A percentile compares a stretch with the other conserved stretches of the same genome.
Evolutionary conservation across 2,113 vertebrate genomes (phyloP).

Genomic region (Pleuronectes platessa): DNA sequence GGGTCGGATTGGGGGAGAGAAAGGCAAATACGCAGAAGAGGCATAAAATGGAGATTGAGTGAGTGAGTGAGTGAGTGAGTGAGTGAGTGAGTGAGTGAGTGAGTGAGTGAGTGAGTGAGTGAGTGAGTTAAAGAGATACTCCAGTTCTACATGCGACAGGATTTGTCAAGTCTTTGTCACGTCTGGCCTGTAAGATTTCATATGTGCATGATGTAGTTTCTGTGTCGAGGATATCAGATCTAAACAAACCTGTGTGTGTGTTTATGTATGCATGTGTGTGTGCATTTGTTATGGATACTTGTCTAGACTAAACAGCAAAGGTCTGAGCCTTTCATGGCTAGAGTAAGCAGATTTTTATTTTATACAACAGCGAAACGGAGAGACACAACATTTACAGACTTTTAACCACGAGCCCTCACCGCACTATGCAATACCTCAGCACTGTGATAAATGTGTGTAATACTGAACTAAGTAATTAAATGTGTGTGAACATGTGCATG

Average conservation of each 20-base stretch:
- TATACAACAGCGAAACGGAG: slow-evolving; percentile 43
- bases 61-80: background rate
- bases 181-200: slow-evolving; percentile 12
- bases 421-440: slow-evolving; percentile 20
- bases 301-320: slow-evolving; percentile 78
- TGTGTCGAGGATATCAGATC: background rate
- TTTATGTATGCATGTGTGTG: background rate
- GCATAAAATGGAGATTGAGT: background rate
- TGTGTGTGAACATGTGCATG: slow-evolving; percentile 7
- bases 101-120: background rate
- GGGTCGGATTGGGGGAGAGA: background rate
- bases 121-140: slow-evolving; percentile 27
- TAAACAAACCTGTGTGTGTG: slow-evolving; percentile 17
- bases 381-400: slow-evolving; percentile 55
- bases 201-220: slow-evolving; percentile 11
- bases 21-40: slow-evolving; percentile 8
- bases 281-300: slow-evolving; percentile 62
- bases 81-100: background rate
- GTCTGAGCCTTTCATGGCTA: slow-evolving; percentile 57
- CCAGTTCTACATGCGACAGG: slow-evolving; percentile 5
- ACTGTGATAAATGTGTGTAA: slow-evolving; percentile 26
- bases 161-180: slow-evolving; percentile 24
- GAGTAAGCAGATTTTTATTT: slow-evolving; percentile 67
- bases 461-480: slow-evolving; percentile 18
- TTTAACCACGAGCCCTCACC: slow-evolving; percentile 44